Percentiles rank a stretch among this genome's conserved stretches.
These are phyloP conservation scores for Chaetorhynchus papuensis DNA, from an alignment of 2,113 vertebrate species.

Conservation along the genomic window DNA sequence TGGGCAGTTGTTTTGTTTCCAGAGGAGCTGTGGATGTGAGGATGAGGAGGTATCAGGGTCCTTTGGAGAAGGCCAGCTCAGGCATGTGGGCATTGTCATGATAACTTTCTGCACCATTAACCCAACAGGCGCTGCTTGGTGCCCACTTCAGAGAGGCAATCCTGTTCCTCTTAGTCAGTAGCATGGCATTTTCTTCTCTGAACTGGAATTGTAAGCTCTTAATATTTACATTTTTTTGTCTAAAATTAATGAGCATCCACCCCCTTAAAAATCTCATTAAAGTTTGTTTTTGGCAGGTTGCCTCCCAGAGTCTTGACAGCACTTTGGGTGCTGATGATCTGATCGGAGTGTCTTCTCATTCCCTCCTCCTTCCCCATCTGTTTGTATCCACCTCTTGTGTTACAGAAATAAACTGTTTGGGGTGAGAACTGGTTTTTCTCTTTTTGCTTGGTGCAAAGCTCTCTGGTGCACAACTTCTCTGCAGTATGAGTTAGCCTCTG, in stretches of 20 bases:
- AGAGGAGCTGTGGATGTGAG: background rate
- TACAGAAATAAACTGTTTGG: constrained; percentile 25
- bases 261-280: constrained; percentile 35
- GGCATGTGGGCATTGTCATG: background rate
- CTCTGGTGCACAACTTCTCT: background rate
- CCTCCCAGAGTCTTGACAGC: constrained; percentile 31
- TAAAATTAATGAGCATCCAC: constrained; percentile 27
- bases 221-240: constrained; percentile 18
- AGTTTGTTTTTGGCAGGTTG: constrained; percentile 41
- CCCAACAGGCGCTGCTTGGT: background rate
- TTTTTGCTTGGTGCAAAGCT: background rate
- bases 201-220: background rate
- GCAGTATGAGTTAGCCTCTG: background rate
- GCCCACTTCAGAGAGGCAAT: background rate
- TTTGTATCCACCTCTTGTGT: constrained; percentile 19
- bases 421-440: background rate
- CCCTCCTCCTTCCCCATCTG: constrained; percentile 60
- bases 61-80: background rate
- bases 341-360: background rate
- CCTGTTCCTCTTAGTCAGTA: background rate
- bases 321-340: constrained; percentile 3
- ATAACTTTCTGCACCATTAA: background rate
- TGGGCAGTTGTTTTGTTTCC: background rate
- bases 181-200: background rate
- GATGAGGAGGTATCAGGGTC: background rate